Conservation (phyloP, 2,888 invertebrate species). For the Tetrapedia diversipes region DNA sequence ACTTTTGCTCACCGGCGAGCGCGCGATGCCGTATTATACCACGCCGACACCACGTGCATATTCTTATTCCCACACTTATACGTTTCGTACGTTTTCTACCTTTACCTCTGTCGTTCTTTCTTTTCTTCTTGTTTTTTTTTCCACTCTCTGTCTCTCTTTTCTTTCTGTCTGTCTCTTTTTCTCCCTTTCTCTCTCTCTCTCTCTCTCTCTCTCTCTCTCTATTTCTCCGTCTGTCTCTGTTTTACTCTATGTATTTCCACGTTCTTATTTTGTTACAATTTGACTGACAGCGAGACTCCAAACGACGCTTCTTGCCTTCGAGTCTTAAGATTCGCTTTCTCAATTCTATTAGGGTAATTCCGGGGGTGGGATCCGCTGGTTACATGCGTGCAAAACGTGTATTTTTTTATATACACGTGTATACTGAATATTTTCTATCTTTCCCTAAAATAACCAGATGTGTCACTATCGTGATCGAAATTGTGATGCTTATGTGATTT, state of each 20-base stretch:
- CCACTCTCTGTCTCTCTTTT: neutral
- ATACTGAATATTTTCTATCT: too few species aligned
- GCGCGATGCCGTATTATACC: constrained; percentile 9
- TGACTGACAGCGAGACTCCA: neutral
- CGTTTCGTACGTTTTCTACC: constrained; percentile 19
- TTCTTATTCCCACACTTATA: constrained; percentile 22
- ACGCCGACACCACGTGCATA: constrained; percentile 30
- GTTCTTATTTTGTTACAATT: neutral
- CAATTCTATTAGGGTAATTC: constrained; percentile 16
- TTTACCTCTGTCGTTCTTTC: constrained; percentile 2
- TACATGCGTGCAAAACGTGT: too few species aligned
- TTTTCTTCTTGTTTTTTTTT: neutral
- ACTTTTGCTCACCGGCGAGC: constrained; percentile 70
- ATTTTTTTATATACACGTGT: too few species aligned
- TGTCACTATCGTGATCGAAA: too few species aligned
- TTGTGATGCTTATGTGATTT: too few species aligned
- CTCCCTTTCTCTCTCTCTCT: neutral
- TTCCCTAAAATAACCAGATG: too few species aligned
- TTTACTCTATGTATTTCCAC: neutral
- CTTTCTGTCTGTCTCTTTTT: neutral
- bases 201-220: neutral
- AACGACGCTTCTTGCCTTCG: constrained; percentile 7
- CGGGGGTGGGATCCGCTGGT: too few species aligned
- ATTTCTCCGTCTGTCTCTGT: neutral
- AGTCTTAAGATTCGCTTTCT: neutral